Conservation (phyloP, 2,113 vertebrate genomes). For the Halichoeres trimaculatus region DNA sequence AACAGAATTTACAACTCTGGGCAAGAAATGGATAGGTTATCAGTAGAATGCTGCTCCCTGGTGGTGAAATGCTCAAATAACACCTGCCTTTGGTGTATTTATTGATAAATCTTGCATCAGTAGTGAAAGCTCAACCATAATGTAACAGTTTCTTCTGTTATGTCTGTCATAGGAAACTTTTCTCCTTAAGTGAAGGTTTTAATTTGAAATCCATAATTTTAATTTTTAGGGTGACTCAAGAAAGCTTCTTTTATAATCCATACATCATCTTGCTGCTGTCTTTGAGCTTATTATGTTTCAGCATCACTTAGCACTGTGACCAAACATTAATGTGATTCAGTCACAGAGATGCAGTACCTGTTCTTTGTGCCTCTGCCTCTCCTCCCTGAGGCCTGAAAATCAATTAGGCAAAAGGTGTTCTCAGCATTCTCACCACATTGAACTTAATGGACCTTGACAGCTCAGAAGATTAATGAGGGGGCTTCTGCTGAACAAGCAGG, state of each 20-base stretch:
- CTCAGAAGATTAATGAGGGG: conserved; percentile 54
- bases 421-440: conserved; percentile 38
- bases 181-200: not conserved
- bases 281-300: not conserved
- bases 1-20: not conserved
- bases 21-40: not conserved
- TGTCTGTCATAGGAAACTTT: not conserved
- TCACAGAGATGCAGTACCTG: conserved; percentile 12
- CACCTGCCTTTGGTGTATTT: too few species aligned
- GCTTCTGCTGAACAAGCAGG: conserved; percentile 59
- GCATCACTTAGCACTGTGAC: not conserved
- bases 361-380: not conserved
- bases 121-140: not conserved
- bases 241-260: not conserved
- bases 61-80: not conserved
- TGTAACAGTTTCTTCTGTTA: not conserved
- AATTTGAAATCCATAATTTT: not conserved
- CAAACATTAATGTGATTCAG: conserved; percentile 25
- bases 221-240: not conserved
- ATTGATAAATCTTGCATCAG: too few species aligned
- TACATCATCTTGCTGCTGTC: not conserved
- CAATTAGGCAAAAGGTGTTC: conserved; percentile 49
- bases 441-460: conserved; percentile 18
- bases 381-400: not conserved
- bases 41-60: conserved; percentile 34